Base-by-base conservation (phyloP, 1,140 invertebrate species). In the Brachystomella parvula region DNA sequence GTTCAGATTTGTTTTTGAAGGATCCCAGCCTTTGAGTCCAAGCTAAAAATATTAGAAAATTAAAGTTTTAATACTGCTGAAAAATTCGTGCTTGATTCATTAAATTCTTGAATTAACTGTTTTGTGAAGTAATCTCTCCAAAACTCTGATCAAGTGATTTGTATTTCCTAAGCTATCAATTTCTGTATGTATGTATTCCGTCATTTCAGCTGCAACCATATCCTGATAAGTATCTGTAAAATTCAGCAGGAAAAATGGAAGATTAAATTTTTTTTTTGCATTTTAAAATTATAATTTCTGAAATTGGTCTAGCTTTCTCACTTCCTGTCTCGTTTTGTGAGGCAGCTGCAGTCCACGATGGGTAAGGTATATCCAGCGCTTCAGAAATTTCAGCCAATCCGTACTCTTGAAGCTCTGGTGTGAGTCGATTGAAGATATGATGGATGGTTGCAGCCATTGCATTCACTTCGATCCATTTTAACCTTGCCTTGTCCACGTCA, bases 381-480 rank as follows among this genome's bases (percentile, higher is more conserved):
- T 62, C 58, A 2, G 32, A 24, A 12, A 53, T 19, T 33, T 66
- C 59, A 2, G 3, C 3, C 2, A 66, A 33, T 47, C 65, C 65
- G 26, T 60, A 53, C 28, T 56, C 21, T 19, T 62, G 17, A 24
- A 66, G n/a, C 2, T 35, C 9, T 6, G 19, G 59, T 2, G 24
- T 9, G 1, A 66, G 17, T 19, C 60, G 21, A 31, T 66, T 58
- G 31, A 66, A 66, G 28, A 62, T 49, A 31, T 66, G 33, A 47
- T 66, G 65, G 6, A 56, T 44, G 2, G 58, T 61, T 15, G 60
- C 31, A 24, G 59, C 65, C 26, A 62, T 30, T 15, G 32, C 35
- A 39, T 62, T 66, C 2, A 66, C 53, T 44, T 66, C 65, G 28
- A 66, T 62, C 65, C 65, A 66, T 29, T 66, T 62, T n/a, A 66